Evolutionary conservation across 23 tunicate species (phyloP).

Genomic region (Ascidia mentula): DNA sequence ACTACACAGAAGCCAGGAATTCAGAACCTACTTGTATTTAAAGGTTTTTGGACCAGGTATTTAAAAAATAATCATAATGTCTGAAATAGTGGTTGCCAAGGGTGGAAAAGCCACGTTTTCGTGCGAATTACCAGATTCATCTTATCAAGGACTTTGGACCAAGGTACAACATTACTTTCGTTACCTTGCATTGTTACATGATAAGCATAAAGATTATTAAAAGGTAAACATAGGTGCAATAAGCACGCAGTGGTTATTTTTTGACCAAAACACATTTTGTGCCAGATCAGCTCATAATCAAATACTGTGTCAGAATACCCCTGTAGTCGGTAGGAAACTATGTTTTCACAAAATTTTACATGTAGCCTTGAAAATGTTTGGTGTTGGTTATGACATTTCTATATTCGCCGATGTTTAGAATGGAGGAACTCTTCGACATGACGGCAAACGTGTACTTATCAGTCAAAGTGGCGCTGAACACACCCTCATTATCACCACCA

Average conservation of each 20-base stretch:
- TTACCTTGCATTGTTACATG: not conserved
- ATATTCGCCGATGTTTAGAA: no score
- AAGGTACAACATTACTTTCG: slow-evolving; percentile 35
- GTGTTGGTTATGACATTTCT: no score
- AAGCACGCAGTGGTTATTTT: no score
- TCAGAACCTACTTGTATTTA: not conserved
- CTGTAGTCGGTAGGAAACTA: no score
- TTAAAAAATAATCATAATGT: slow-evolving; percentile 52
- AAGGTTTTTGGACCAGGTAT: not conserved
- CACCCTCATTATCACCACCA: slow-evolving; percentile 53
- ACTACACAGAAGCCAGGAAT: no score
- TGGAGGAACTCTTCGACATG: slow-evolving; percentile 42
- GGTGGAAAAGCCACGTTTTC: slow-evolving; percentile 91
- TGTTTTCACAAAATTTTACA: no score
- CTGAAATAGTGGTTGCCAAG: slow-evolving; percentile 88
- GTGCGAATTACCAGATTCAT: slow-evolving; percentile 81
- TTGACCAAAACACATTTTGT: no score
- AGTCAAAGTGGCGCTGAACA: slow-evolving; percentile 49
- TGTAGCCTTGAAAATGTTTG: no score
- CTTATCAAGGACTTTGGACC: slow-evolving; percentile 72
- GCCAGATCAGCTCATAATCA: no score
- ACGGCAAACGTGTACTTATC: slow-evolving; percentile 55
- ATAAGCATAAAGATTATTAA: no score
- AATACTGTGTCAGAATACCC: no score
- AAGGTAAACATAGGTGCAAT: no score